Conservation (phyloP, 2,888 invertebrate species). For the Watsonalla cultraria region DNA sequence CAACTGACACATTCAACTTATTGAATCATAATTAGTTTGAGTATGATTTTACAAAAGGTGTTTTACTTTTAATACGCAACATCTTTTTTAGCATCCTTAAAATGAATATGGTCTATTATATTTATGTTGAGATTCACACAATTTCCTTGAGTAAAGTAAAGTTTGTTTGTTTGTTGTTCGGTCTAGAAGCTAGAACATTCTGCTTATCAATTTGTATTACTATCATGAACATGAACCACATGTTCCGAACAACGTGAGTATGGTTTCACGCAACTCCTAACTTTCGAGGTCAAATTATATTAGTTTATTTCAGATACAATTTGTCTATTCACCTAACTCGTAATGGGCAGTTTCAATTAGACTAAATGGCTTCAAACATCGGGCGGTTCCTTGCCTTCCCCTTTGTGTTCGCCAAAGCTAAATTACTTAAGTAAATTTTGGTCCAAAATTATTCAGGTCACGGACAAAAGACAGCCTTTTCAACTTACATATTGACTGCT, state of each 20-base stretch:
- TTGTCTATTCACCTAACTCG: slow-evolving; percentile 16
- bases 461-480: slow-evolving; percentile 17
- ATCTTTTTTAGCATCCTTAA: no score
- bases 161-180: neutral
- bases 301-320: slow-evolving; percentile 12
- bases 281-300: neutral
- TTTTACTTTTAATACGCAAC: no score
- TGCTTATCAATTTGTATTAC: neutral
- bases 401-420: slow-evolving; percentile 26
- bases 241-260: neutral
- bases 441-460: slow-evolving; percentile 23
- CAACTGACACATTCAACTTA: no score
- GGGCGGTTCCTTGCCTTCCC: slow-evolving; percentile 19
- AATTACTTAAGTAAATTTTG: slow-evolving; percentile 31
- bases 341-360: slow-evolving; percentile 29
- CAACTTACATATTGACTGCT: slow-evolving; percentile 10
- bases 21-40: no score
- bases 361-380: slow-evolving; percentile 28
- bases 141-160: no score
- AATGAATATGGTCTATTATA: no score
- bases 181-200: neutral
- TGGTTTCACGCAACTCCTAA: neutral
- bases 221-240: slow-evolving; percentile 8
- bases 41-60: no score
- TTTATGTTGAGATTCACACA: no score